Evolutionary conservation across 1,140 invertebrate genomes (phyloP), one percentile per base, ranked within the genome.

Genomic region (Platorchestia sp.): DNA sequence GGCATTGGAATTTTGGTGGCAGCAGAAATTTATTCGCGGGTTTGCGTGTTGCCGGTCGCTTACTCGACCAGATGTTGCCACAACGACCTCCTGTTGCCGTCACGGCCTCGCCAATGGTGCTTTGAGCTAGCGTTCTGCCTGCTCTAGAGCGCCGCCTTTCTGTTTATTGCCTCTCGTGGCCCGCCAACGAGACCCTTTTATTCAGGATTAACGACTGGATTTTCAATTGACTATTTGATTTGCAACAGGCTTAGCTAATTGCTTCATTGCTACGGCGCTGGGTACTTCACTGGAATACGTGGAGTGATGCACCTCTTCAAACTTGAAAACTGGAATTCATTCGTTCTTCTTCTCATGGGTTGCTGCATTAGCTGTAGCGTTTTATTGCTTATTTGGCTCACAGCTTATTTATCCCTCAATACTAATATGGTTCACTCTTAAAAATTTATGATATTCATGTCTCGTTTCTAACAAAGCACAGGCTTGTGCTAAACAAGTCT

Each of bases 21-120:
- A 75, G 59, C 59, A 36, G 59, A 27, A 75, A 75, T 75, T 75
- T 75, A 75, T 75, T 75, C 14, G 59, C 36, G 10, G 59, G 59
- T 51, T 75, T 75, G 59, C 59, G 59, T 75, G 59, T 75, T 75
- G 59, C 59, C 59, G 59, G 59, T 75, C 59, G 59, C 59, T 75
- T 75, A 75, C 59, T 75, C 27, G 59, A 36, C 59, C 10, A 75
- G 59, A 14, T 75, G 59, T 36, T 75, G 59, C 59, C 59, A 75
- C 59, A 75, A 75, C 59, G 59, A 75, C 59, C 59, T 27, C 36
- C 59, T 75, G 59, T 75, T 75, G 59, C 59, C 59, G 1, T 75
- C 59, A 27, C 59, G 14, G 59, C 27, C 14, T 10, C 59, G 59
- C 59, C 59, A 75, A 14, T 75, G 59, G 59, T 75, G 27, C 47